These are phyloP conservation scores for Tuta absoluta DNA, from an alignment of 2,888 invertebrate genomes.

Conservation along the genomic window DNA sequence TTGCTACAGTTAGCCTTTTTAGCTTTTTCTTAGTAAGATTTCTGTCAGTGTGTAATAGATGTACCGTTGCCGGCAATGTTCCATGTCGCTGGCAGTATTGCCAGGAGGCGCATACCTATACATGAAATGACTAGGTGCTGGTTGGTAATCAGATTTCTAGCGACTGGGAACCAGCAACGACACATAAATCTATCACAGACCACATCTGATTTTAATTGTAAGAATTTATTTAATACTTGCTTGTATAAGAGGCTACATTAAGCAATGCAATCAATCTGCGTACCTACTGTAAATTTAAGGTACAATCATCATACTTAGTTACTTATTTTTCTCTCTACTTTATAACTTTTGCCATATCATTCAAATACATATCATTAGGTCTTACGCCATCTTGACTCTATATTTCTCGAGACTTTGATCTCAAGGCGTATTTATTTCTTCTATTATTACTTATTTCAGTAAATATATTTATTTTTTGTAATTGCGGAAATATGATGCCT, in stretches of 20 bases:
- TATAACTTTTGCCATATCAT: constrained; percentile 23
- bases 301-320: too few species aligned
- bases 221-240: constrained; percentile 38
- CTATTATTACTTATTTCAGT: neutral
- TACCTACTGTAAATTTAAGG: neutral
- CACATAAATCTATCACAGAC: constrained; percentile 38
- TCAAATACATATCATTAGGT: constrained; percentile 19
- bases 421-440: constrained; percentile 30
- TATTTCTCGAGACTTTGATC: constrained; percentile 39
- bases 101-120: too few species aligned
- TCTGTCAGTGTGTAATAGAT: too few species aligned
- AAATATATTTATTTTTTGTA: constrained; percentile 8
- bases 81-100: too few species aligned
- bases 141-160: too few species aligned
- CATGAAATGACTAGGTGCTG: too few species aligned
- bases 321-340: neutral
- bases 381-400: neutral
- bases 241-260: constrained; percentile 46
- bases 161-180: too few species aligned
- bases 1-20: neutral
- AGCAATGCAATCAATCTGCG: constrained; percentile 40
- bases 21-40: neutral
- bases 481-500: constrained; percentile 19
- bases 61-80: too few species aligned
- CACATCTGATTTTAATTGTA: constrained; percentile 45